phyloP scores from a whole-genome alignment of 2,113 vertebrate species.

The Electrona antarctica region DNA sequence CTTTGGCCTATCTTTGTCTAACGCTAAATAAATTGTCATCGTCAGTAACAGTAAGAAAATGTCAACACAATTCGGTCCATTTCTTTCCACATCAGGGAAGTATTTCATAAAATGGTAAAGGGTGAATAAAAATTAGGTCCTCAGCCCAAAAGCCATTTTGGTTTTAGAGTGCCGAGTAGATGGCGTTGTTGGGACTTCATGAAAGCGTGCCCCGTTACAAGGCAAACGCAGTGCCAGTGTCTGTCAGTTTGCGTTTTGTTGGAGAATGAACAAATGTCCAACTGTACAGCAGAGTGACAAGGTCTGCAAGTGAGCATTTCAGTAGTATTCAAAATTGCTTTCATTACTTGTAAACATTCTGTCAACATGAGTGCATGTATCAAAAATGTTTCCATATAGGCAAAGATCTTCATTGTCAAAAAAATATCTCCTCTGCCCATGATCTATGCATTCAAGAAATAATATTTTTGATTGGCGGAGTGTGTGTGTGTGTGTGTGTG shows the following conservation, averaged over 20 bases:
- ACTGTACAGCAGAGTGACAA: constrained; percentile 14
- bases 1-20: constrained; percentile 11
- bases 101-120: constrained; percentile 11
- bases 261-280: background rate
- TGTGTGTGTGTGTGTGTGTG: constrained; percentile 7
- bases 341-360: constrained; percentile 17
- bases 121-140: background rate
- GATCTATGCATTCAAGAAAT: constrained; percentile 8
- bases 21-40: constrained; percentile 9
- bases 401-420: constrained; percentile 14
- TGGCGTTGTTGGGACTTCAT: background rate
- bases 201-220: background rate
- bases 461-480: constrained; percentile 6
- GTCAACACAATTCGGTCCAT: background rate
- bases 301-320: constrained; percentile 1
- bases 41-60: background rate
- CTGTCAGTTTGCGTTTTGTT: background rate
- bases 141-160: constrained; percentile 7
- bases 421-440: constrained; percentile 9
- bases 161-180: constrained; percentile 17
- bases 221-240: background rate
- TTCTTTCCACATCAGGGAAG: background rate
- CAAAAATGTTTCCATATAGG: constrained; percentile 2
- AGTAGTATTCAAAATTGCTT: constrained; percentile 1
- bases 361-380: background rate